Base-by-base conservation (phyloP, 2,797 vertebrate genomes). In the Sphenodon punctatus region DNA sequence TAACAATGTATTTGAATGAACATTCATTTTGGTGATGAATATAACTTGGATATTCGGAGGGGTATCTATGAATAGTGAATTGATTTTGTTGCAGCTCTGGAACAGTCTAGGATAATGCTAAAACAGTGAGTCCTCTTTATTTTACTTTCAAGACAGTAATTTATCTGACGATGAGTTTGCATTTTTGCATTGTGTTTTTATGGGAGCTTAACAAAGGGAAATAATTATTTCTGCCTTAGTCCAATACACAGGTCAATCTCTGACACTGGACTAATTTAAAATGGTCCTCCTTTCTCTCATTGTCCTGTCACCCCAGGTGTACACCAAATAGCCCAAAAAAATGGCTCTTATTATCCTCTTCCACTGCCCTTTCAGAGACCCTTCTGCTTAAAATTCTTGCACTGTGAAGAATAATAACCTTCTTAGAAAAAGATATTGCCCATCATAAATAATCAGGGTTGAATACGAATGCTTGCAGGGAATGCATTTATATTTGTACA, bases 381-480 rank as follows among this genome's bases (percentile, higher is more conserved):
- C 41, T 53, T 60, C 56, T 80, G 27, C 56, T 76, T 75, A 71
- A 71, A 45, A 70, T 71, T 59, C 45, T 61, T 75, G 41, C 55
- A 27, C 19, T 76, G 38, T 34, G 60, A 51, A 67, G 72, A 66
- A 46, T 65, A 75, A 66, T 66, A 68, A 64, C 77, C 23, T 69
- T 56, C 65, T 17, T 46, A 61, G 30, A 30, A 71, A 56, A 41
- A 68, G 39, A 30, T 36, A n/a, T 76, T 75, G 65, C 55, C 58
- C 46, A 43, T 60, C 75, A 67, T 75, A 78, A 78, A 86, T 82
- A 78, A 66, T 72, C 58, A 63, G 69, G 15, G 6, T 48, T 25
- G 59, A 82, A 74, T 60, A 78, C 34, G 36, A 82, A 82, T 60
- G 70, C 45, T 78, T 61, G 20, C 53, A 70, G 49, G 30, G 45